Evolutionary conservation across 2,888 invertebrate species (phyloP).

Genomic region (Dromius quadrimaculatus): DNA sequence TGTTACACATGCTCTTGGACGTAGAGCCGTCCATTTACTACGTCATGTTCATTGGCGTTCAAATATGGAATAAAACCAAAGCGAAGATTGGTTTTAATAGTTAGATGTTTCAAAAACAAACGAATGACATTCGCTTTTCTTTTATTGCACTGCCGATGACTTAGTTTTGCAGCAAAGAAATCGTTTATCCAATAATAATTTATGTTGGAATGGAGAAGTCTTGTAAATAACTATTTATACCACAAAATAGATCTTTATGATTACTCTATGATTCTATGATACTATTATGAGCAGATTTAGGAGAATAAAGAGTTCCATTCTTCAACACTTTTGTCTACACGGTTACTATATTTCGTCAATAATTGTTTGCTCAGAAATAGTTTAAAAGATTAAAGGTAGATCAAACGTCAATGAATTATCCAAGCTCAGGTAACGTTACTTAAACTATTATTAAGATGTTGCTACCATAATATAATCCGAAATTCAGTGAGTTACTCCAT

Average conservation of each 20-base stretch:
- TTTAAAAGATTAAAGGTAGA: too few species aligned
- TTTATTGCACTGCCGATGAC: not conserved
- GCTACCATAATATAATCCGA: too few species aligned
- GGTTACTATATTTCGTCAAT: too few species aligned
- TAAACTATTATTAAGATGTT: too few species aligned
- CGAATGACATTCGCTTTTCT: not conserved
- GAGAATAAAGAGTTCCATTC: too few species aligned
- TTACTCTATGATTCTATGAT: not conserved
- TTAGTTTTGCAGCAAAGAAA: not conserved
- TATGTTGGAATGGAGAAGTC: too few species aligned
- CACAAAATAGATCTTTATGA: not conserved
- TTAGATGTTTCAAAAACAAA: constrained; percentile 17
- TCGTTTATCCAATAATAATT: not conserved
- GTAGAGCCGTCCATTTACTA: not conserved
- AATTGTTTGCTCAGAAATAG: too few species aligned
- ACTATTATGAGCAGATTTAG: not conserved
- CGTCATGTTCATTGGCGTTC: constrained; percentile 33
- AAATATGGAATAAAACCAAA: constrained; percentile 30
- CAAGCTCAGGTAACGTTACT: too few species aligned
- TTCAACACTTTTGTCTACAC: too few species aligned
- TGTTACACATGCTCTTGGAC: constrained; percentile 44
- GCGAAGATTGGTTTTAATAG: not conserved
- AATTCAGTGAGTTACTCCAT: too few species aligned
- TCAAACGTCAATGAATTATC: too few species aligned
- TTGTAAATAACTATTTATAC: too few species aligned